Evolutionary conservation across 2,797 vertebrate genomes (phyloP).

Genomic region (Erpetoichthys calabaricus): DNA sequence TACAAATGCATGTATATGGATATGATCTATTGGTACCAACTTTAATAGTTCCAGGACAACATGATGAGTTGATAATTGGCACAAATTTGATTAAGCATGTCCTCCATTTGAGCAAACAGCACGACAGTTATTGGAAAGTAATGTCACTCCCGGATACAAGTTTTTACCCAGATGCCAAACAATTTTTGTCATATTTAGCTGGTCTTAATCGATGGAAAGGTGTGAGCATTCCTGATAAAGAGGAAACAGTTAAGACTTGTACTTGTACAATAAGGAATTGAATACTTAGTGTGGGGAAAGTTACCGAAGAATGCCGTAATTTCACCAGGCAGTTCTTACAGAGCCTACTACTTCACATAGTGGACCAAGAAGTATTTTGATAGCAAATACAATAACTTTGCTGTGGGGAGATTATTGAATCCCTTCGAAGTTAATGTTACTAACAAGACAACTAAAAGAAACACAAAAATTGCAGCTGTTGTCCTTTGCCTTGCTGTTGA

Average conservation of each 20-base stretch:
- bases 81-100: conserved; percentile 22
- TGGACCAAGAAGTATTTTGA: conserved; percentile 12
- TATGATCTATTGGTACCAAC: conserved; percentile 14
- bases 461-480: conserved; percentile 17
- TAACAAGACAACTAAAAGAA: conserved; percentile 6
- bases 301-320: not conserved
- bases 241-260: conserved; percentile 13
- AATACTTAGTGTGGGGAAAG: conserved; percentile 17
- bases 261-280: conserved; percentile 13
- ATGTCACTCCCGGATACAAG: conserved; percentile 3
- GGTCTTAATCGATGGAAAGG: conserved; percentile 10
- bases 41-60: conserved; percentile 19
- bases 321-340: conserved; percentile 18
- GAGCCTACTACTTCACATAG: conserved; percentile 10
- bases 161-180: conserved; percentile 6
- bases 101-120: conserved; percentile 16
- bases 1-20: conserved; percentile 17
- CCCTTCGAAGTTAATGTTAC: conserved; percentile 12
- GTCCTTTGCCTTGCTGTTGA: conserved; percentile 9
- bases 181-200: conserved; percentile 20
- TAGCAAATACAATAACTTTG: conserved; percentile 6
- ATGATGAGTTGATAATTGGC: conserved; percentile 18
- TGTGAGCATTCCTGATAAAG: conserved; percentile 8
- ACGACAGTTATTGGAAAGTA: conserved; percentile 13
- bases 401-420: conserved; percentile 17